Conservation (phyloP, 2,113 vertebrate species). For the Verasper variegatus region DNA sequence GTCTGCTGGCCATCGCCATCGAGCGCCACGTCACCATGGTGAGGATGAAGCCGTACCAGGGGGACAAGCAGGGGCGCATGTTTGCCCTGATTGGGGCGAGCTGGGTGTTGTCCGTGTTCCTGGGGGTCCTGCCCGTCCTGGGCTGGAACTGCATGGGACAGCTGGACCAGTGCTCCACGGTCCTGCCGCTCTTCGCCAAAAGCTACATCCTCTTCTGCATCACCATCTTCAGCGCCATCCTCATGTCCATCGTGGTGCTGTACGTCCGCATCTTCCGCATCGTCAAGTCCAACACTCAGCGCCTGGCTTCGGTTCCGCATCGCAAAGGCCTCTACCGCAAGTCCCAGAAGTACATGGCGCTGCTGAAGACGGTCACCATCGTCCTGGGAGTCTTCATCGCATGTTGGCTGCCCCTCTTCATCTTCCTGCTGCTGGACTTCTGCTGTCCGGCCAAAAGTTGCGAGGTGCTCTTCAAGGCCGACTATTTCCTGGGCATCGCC, state of each 20-base stretch:
- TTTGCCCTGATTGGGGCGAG: constrained; percentile 85
- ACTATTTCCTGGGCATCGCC: constrained; percentile 91
- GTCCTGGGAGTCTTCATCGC: constrained; percentile 90
- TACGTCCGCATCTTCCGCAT: constrained; percentile 89
- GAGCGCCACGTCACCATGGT: constrained; percentile 92
- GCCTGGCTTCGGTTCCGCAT: constrained; percentile 57
- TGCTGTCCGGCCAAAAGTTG: constrained; percentile 78
- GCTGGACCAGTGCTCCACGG: constrained; percentile 86
- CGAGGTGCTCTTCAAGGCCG: constrained; percentile 85
- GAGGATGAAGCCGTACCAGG: constrained; percentile 85
- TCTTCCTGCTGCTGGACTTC: constrained; percentile 88
- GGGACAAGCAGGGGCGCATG: constrained; percentile 84
- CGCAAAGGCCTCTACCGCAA: constrained; percentile 73
- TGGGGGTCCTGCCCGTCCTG: constrained; percentile 87
- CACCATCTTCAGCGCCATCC: constrained; percentile 83
- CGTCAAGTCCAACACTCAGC: constrained; percentile 86
- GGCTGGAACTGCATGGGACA: constrained; percentile 91
- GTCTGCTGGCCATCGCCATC: constrained; percentile 90
- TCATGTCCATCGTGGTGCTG: constrained; percentile 88
- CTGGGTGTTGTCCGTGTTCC: constrained; percentile 84
- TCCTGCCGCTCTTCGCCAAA: constrained; percentile 91
- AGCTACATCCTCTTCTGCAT: constrained; percentile 91
- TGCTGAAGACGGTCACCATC: constrained; percentile 89
- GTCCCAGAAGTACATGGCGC: constrained; percentile 85
- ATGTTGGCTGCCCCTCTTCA: constrained; percentile 91